These are phyloP conservation scores for Menura novaehollandiae DNA, from an alignment of 2,113 vertebrate genomes.

Conservation along the genomic window DNA sequence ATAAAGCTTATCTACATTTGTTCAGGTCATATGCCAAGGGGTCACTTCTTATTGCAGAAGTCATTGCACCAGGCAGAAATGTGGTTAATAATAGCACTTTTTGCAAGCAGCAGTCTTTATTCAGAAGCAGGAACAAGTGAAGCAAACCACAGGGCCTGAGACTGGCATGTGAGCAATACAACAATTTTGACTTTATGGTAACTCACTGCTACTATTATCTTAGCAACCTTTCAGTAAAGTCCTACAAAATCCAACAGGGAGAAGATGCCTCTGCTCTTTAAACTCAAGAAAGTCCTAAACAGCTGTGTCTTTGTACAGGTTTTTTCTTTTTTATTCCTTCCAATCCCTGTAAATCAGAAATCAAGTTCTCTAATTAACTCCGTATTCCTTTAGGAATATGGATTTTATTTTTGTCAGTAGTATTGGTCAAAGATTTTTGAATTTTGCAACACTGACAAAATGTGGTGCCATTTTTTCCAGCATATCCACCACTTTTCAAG, in stretches of 20 bases:
- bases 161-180: neutral
- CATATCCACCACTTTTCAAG: neutral
- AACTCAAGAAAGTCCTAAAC: neutral
- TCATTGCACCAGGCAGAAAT: neutral
- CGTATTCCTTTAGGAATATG: neutral
- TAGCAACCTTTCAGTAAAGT: neutral
- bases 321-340: neutral
- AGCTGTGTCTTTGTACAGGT: neutral
- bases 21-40: neutral
- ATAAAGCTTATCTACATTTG: slow-evolving; percentile 27
- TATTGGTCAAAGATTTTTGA: neutral
- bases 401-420: neutral
- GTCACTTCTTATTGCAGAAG: neutral
- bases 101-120: neutral
- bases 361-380: neutral
- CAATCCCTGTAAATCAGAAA: neutral
- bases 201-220: neutral
- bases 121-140: slow-evolving; percentile 8
- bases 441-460: neutral
- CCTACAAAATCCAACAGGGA: neutral
- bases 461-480: neutral
- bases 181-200: neutral
- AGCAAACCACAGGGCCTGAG: neutral
- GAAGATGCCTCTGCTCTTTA: neutral
- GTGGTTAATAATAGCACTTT: neutral